Percentiles rank a stretch among this genome's conserved stretches.
Evolutionary conservation across 1,140 invertebrate species (phyloP).

Genomic region (Bactericera cockerelli): DNA sequence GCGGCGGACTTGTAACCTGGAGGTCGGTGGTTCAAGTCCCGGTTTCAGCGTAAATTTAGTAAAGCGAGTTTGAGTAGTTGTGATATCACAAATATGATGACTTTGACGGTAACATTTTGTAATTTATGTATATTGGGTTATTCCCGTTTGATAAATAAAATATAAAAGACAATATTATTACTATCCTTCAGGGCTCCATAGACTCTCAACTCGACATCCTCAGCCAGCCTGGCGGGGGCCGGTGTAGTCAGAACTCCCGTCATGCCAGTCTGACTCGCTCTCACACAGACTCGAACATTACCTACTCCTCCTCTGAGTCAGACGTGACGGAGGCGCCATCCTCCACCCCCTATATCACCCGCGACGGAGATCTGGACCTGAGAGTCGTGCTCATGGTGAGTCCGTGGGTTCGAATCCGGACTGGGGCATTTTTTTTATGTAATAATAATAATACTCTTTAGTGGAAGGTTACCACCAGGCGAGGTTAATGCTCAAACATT

Average conservation of each 20-base stretch:
- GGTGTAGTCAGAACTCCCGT: background rate
- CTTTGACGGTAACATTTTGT: no score
- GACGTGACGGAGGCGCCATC: conserved; percentile 65
- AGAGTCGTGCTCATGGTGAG: conserved; percentile 73
- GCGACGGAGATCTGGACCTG: conserved; percentile 84
- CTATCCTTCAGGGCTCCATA: conserved; percentile 35
- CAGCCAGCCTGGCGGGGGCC: conserved; percentile 28
- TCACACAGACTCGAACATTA: conserved; percentile 88
- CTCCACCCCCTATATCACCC: conserved; percentile 80
- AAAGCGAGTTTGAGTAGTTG: no score
- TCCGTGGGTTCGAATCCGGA: background rate
- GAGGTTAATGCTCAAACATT: no score
- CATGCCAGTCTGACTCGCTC: conserved; percentile 64
- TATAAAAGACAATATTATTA: background rate
- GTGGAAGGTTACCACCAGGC: no score
- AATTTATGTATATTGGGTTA: no score
- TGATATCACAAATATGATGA: no score
- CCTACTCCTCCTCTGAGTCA: conserved; percentile 60
- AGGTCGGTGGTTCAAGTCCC: no score
- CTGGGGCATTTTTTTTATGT: no score
- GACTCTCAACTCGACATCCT: conserved; percentile 62
- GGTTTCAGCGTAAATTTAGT: no score
- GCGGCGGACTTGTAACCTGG: no score
- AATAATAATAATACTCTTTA: no score
- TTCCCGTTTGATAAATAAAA: no score